Evolutionary conservation across 2,113 vertebrate species (phyloP), one percentile per base, ranked within the genome.

Genomic region (Neotoma lepida): DNA sequence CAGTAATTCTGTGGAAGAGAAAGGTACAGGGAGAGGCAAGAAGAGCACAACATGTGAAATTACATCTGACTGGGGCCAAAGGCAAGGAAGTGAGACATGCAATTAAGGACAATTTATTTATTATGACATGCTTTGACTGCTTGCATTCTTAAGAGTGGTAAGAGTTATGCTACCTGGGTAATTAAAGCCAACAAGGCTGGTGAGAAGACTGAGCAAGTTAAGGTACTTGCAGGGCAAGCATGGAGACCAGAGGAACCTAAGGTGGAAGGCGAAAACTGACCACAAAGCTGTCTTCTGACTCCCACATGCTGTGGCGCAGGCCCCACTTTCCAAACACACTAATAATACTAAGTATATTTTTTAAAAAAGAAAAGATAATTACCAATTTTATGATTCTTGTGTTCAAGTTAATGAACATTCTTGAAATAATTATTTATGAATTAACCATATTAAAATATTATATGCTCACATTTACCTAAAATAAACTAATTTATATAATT

Each of bases 341-440:
- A 39, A 39, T 56, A 24, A 80, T 56, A n/a, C 12, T 54, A 80
- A 54, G 46, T 54, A 54, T 33, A 35, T 54, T 78, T 35, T 51
- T 78, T 10, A 9, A n/a, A 76, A 80, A 56, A 78, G 17, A 18
- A 78, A 54, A 78, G 18, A 54, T 82, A 89, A 92, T 35, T 13
- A 84, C 0, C 9, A 76, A n/a, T n/a, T n/a, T 58, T 15, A 33
- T 4, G 80, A 35, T 84, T 14, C 39, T 91, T 10, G 68, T 46
- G 28, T 54, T 86, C 44, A 88, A 70, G 22, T 63, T 78, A 86
- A 87, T 24, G 84, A 89, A 41, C n/a, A 10, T 87, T 90, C 51
- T 94, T 92, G 4, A 89, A 81, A 93, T 33, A 87, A 24, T 49
- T 91, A 85, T 41, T 6, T 78, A 58, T 51, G 51, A 95, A 89